Percentiles rank a stretch among this genome's conserved stretches.
These are phyloP conservation scores for Cyprinodon variegatus DNA, from an alignment of 2,113 vertebrate species.

Conservation along the genomic window DNA sequence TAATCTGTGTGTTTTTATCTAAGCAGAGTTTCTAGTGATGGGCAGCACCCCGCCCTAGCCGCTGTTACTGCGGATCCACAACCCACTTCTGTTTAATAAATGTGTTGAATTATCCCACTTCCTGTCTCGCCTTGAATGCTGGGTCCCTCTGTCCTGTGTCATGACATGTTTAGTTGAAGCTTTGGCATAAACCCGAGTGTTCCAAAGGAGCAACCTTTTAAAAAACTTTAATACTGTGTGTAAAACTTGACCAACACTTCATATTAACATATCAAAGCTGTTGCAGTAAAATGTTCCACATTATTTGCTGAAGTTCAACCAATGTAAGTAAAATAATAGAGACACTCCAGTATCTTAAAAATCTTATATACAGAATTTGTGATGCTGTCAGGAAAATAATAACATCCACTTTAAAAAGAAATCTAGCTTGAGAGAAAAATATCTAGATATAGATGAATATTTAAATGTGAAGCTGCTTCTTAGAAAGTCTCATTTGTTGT, in stretches of 20 bases:
- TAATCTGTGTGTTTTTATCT: too few species aligned
- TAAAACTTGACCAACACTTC: too few species aligned
- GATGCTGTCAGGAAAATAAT: constrained; percentile 31
- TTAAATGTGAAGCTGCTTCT: constrained; percentile 1
- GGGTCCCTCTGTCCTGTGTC: too few species aligned
- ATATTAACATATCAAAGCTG: neutral
- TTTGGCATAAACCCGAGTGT: too few species aligned
- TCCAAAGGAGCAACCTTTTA: too few species aligned
- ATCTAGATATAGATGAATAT: neutral
- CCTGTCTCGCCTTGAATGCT: too few species aligned
- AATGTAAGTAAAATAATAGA: constrained; percentile 19
- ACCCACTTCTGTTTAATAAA: too few species aligned
- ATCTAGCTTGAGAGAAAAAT: neutral
- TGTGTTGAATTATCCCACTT: too few species aligned
- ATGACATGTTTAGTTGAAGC: too few species aligned
- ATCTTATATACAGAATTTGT: constrained; percentile 1
- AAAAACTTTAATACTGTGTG: neutral
- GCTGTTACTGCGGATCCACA: too few species aligned
- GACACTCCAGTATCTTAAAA: neutral
- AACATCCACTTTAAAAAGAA: neutral
- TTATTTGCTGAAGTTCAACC: constrained; percentile 1
- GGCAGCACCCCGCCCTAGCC: too few species aligned
- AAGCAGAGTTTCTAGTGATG: too few species aligned
- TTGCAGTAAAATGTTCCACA: neutral
- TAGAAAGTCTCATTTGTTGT: constrained; percentile 1